These are phyloP conservation scores for Psammodynastes pulverulentus DNA, from an alignment of 2,113 vertebrate genomes.

Conservation along the genomic window DNA sequence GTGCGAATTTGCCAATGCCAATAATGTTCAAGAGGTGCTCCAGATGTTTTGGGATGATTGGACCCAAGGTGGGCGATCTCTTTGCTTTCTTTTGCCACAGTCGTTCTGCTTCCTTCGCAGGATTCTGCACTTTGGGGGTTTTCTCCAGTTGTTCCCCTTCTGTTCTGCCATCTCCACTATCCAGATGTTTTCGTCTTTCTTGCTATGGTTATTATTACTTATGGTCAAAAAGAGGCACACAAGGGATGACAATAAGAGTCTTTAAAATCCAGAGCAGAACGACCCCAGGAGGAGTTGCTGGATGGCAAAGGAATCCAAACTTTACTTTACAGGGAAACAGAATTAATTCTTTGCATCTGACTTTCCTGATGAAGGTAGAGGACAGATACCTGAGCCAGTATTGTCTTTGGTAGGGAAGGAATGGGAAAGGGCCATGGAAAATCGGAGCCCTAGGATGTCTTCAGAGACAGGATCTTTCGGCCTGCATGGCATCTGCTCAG, in stretches of 20 bases:
- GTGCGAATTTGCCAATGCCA: background rate
- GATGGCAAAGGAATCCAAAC: background rate
- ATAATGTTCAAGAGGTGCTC: background rate
- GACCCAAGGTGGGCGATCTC: background rate
- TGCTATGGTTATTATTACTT: background rate
- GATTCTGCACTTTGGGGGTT: background rate
- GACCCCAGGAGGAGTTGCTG: background rate
- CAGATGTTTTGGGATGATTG: background rate
- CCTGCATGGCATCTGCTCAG: background rate
- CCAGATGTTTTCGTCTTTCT: background rate
- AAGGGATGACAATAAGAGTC: background rate
- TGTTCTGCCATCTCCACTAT: background rate
- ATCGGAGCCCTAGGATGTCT: background rate
- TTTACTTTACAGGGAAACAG: background rate
- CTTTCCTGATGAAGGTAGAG: background rate
- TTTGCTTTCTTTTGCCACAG: background rate
- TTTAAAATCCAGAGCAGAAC: background rate
- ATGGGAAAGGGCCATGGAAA: background rate
- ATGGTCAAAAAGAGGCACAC: background rate
- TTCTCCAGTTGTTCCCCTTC: background rate
- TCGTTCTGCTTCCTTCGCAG: background rate
- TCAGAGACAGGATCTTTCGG: background rate
- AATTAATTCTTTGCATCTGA: background rate
- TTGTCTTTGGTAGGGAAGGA: background rate
- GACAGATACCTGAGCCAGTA: background rate